Conservation (phyloP, 2,113 vertebrate species). For the Brevimyrus niger region DNA sequence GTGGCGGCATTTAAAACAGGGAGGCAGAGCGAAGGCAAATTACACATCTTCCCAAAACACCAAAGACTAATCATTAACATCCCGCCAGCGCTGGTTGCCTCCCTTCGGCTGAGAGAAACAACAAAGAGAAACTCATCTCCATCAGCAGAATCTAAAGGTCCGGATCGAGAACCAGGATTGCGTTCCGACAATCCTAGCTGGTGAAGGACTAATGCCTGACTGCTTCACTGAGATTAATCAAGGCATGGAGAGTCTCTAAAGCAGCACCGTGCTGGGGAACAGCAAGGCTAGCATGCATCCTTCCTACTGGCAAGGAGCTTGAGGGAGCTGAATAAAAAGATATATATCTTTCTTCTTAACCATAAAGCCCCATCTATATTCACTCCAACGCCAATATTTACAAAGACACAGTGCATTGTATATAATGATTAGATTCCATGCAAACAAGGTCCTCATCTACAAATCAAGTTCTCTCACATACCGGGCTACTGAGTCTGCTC, state of each 20-base stretch:
- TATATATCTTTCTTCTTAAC: not conserved
- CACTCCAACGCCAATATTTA: not conserved
- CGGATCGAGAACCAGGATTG: not conserved
- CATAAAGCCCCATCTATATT: not conserved
- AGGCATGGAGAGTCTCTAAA: not conserved
- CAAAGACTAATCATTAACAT: slow-evolving; percentile 2
- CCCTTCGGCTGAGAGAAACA: not conserved
- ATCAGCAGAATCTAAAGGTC: not conserved
- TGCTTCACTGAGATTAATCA: not conserved
- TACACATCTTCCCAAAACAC: not conserved
- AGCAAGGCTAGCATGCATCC: not conserved
- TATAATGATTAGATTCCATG: not conserved
- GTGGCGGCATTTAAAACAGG: slow-evolving; percentile 5
- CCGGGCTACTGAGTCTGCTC: not conserved
- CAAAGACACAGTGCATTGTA: not conserved
- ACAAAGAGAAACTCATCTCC: not conserved
- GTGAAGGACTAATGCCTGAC: not conserved
- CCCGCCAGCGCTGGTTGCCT: not conserved
- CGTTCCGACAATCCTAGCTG: not conserved
- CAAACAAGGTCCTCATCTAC: slow-evolving; percentile 1
- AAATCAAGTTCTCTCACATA: not conserved
- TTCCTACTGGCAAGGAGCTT: not conserved
- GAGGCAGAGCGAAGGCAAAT: not conserved
- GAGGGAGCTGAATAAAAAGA: not conserved
- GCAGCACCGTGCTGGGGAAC: not conserved